Base-by-base conservation (phyloP, 30 jellyfish, hydroid and myxozoan genomes). In the Chrysaora quinquecirrha region DNA sequence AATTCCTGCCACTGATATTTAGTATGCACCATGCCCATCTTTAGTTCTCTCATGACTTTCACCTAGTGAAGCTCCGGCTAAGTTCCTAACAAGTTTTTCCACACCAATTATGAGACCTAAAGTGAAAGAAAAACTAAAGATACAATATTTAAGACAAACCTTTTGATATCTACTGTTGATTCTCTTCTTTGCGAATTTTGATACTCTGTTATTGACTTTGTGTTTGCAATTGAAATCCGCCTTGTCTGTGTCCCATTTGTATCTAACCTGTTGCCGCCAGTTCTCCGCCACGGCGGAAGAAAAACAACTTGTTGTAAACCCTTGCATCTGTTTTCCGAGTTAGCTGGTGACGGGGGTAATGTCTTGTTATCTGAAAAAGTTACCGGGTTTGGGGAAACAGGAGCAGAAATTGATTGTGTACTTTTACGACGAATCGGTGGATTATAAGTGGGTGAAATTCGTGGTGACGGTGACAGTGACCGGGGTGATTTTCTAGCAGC, bases 231-330 rank as follows among this genome's bases (percentile, higher is more conserved):
- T 11, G 25, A n/a, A 11, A 10, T 23, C 20, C 30, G 10, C 20
- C 30, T 24, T 4, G 24, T 16, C 30, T 56, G 71, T 4, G 10
- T 24, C 6, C 30, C 30, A 16, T 23, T 23, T 4, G 10, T 23
- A 7, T 56, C 30, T 23, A 56, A 24, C 25, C 20, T 56, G 20
- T 23, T 56, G 7, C 30, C 71, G 30, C 30, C 20, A 43, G 20
- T 68, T 27, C 82, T 66, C 52, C 82, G 60, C 89, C 89, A 79
- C 25, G 89, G 89, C 62, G 89, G 82, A 24, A 34, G 18, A 70
- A 19, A 14, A 2, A 64, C 89, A 18, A 79, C 89, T 30, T 79
- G 89, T 66, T 47, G 89, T 73, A 79, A 10, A 38, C 89, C 76
- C 18, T 30, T 25, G 30, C 21, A 12, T 14, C 30, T 28, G 43